phyloP scores from a whole-genome alignment of 23 tunicate species.

The Ascidia mentula region DNA sequence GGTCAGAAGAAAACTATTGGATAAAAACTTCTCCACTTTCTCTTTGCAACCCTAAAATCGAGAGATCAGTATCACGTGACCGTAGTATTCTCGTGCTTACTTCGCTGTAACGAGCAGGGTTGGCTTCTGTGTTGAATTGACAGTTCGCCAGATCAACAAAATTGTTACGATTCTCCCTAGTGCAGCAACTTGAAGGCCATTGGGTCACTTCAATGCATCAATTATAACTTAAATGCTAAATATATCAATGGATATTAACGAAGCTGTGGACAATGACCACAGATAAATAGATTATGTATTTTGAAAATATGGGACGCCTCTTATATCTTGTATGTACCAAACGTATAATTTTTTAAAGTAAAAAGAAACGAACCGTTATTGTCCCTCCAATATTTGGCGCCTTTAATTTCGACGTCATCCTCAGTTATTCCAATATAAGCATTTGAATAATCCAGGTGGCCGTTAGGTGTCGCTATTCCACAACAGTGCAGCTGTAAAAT shows the following conservation, averaged over 20 bases:
- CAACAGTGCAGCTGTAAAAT: slow-evolving; percentile 55
- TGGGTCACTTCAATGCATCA: background rate
- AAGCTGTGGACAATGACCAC: no score
- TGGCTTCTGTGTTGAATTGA: background rate
- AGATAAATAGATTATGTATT: no score
- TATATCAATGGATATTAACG: no score
- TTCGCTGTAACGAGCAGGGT: slow-evolving; percentile 23
- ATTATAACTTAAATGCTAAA: background rate
- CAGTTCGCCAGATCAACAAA: slow-evolving; percentile 30
- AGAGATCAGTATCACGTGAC: background rate
- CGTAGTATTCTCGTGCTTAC: background rate
- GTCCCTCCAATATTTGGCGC: slow-evolving; percentile 49
- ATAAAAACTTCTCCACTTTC: slow-evolving; percentile 20
- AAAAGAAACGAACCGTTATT: background rate
- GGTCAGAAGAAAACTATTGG: slow-evolving; percentile 11
- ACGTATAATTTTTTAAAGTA: background rate
- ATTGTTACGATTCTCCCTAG: background rate
- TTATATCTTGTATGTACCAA: no score
- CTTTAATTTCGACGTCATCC: slow-evolving; percentile 7
- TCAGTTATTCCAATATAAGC: background rate
- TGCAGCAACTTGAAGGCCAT: slow-evolving; percentile 74
- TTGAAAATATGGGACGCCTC: no score
- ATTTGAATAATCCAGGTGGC: slow-evolving; percentile 37
- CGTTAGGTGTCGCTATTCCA: slow-evolving; percentile 38
- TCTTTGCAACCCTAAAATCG: slow-evolving; percentile 44